These are phyloP conservation scores for Halocynthia roretzi DNA, from an alignment of 23 tunicate genomes.

Conservation along the genomic window DNA sequence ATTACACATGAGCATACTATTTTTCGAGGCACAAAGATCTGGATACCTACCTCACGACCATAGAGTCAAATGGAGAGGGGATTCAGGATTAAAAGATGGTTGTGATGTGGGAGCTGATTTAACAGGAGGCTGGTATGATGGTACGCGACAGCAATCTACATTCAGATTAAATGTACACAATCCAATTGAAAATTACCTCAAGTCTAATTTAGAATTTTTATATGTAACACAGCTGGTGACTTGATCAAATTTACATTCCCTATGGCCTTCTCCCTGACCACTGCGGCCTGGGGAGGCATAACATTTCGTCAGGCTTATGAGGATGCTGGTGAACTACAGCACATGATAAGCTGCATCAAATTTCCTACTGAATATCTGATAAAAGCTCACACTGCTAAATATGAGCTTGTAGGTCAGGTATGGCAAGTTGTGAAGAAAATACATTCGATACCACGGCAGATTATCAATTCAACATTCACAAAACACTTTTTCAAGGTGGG, in stretches of 20 bases:
- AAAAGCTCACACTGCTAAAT: constrained; percentile 79
- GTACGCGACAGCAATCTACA: constrained; percentile 27
- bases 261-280: constrained; percentile 96
- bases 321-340: constrained; percentile 57
- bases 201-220: not conserved
- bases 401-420: constrained; percentile 92
- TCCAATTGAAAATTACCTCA: not conserved
- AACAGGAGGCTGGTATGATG: constrained; percentile 93
- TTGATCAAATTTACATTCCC: constrained; percentile 94
- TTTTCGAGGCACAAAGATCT: constrained; percentile 95
- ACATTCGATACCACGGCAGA: not conserved
- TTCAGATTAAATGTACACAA: not conserved
- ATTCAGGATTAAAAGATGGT: constrained; percentile 91
- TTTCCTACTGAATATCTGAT: constrained; percentile 88
- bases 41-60: constrained; percentile 69
- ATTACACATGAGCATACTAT: constrained; percentile 77
- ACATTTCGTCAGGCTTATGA: constrained; percentile 71
- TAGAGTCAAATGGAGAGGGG: constrained; percentile 93
- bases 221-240: constrained; percentile 76
- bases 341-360: constrained; percentile 35
- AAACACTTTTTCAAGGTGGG: not conserved
- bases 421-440: not conserved
- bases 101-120: constrained; percentile 88
- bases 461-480: not conserved
- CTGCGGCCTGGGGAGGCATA: constrained; percentile 93